These are phyloP conservation scores for Arnoldichthys spilopterus DNA, from an alignment of 2,797 vertebrate genomes.

Conservation along the genomic window DNA sequence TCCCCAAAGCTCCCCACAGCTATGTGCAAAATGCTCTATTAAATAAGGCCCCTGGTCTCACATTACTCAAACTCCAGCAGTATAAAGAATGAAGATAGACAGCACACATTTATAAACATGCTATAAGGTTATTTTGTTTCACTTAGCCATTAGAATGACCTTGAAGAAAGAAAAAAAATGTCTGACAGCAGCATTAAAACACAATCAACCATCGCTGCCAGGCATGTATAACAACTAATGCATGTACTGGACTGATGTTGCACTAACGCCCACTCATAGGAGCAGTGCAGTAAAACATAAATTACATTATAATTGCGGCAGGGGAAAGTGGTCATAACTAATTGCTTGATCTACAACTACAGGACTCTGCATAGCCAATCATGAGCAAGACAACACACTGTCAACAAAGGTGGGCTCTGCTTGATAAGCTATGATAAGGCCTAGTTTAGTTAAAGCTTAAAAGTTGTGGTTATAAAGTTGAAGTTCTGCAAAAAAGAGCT, in stretches of 20 bases:
- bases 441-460: no score
- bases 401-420: no score
- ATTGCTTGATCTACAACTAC: constrained; percentile 11
- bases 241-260: constrained; percentile 3
- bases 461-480: neutral
- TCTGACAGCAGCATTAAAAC: constrained; percentile 31
- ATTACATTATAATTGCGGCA: constrained; percentile 17
- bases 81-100: constrained; percentile 8
- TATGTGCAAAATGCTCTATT: neutral
- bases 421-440: no score
- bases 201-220: constrained; percentile 8
- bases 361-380: neutral
- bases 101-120: constrained; percentile 27
- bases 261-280: constrained; percentile 11
- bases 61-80: neutral
- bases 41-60: neutral
- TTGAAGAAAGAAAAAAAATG: constrained; percentile 30
- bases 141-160: constrained; percentile 18
- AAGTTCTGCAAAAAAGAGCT: no score
- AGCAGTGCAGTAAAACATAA: constrained; percentile 29
- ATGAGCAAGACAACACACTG: no score
- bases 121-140: constrained; percentile 5
- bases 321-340: constrained; percentile 25
- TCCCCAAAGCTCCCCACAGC: no score
- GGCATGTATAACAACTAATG: constrained; percentile 9